Conservation (phyloP, 2,113 vertebrate species). For the Cynocephalus volans region DNA sequence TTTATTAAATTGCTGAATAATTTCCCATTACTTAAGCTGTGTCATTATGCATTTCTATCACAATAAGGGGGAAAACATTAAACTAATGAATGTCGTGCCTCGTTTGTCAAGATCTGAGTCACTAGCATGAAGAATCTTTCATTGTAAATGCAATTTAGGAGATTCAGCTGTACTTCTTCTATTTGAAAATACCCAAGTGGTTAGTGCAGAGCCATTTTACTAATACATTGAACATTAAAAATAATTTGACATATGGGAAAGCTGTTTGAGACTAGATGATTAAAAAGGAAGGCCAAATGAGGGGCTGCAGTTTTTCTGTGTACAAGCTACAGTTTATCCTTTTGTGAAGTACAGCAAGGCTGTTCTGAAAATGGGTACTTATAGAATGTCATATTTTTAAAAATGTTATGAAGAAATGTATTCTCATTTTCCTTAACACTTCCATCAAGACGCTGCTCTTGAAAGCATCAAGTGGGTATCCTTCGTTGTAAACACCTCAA, state of each 20-base stretch:
- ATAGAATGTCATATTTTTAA: constrained; percentile 4
- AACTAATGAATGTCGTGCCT: constrained; percentile 81
- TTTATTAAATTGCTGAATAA: constrained; percentile 73
- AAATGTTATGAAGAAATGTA: constrained; percentile 41
- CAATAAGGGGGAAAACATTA: constrained; percentile 67
- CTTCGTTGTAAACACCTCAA: neutral
- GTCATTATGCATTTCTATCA: constrained; percentile 82
- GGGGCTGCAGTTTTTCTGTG: constrained; percentile 10
- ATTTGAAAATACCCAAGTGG: constrained; percentile 73
- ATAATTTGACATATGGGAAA: constrained; percentile 72
- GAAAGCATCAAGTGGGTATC: neutral
- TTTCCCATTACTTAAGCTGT: constrained; percentile 71
- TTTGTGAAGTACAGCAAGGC: constrained; percentile 5
- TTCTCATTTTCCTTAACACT: constrained; percentile 9
- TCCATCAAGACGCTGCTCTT: neutral
- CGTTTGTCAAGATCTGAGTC: constrained; percentile 82
- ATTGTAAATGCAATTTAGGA: constrained; percentile 75
- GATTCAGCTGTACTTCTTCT: constrained; percentile 45
- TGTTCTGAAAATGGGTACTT: constrained; percentile 60
- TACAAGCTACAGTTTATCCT: constrained; percentile 22
- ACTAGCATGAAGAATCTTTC: constrained; percentile 60
- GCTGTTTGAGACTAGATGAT: constrained; percentile 67
- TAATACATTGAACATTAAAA: constrained; percentile 81
- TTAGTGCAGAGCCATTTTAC: constrained; percentile 73
- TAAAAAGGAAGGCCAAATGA: constrained; percentile 72